Percentiles rank a stretch among this genome's conserved stretches.
Conservation (phyloP, 1,140 invertebrate genomes). For the Drosophila tristis region DNA sequence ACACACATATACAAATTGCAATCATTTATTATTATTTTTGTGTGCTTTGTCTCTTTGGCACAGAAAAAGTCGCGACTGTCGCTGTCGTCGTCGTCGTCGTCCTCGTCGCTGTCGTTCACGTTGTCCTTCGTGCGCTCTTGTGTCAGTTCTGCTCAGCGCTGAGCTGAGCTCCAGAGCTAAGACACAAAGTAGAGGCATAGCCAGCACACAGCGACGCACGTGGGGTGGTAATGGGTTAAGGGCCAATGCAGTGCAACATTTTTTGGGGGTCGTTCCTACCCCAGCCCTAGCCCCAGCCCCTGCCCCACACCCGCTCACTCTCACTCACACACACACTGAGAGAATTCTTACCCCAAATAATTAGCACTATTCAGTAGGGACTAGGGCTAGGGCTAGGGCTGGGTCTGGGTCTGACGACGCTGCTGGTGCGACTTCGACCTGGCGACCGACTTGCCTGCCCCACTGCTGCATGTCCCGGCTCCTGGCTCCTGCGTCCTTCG, state of each 20-base stretch:
- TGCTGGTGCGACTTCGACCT: constrained; percentile 40
- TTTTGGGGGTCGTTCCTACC: constrained; percentile 51
- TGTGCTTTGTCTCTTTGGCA: constrained; percentile 81
- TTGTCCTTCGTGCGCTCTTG: constrained; percentile 78
- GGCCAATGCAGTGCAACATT: constrained; percentile 64
- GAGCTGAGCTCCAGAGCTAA: constrained; percentile 47
- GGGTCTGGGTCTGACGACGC: constrained; percentile 41
- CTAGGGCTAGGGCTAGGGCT: constrained; percentile 27
- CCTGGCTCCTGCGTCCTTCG: constrained; percentile 22
- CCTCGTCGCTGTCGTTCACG: constrained; percentile 27
- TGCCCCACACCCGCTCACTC: constrained; percentile 8
- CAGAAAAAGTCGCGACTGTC: constrained; percentile 73
- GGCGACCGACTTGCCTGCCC: constrained; percentile 57
- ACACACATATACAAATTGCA: constrained; percentile 53
- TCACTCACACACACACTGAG: constrained; percentile 31
- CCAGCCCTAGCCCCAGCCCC: neutral
- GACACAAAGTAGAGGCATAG: constrained; percentile 45
- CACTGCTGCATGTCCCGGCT: constrained; percentile 29
- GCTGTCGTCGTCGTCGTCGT: constrained; percentile 14
- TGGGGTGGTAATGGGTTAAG: constrained; percentile 74
- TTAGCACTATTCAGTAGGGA: constrained; percentile 81
- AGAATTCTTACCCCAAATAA: constrained; percentile 81
- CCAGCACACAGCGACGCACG: constrained; percentile 36
- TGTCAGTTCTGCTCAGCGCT: constrained; percentile 65
- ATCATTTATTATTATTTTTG: constrained; percentile 82